A percentile compares a stretch with the other conserved stretches of the same genome.
Evolutionary conservation across 2,797 vertebrate genomes (phyloP).

Genomic region (Sternotherus odoratus): DNA sequence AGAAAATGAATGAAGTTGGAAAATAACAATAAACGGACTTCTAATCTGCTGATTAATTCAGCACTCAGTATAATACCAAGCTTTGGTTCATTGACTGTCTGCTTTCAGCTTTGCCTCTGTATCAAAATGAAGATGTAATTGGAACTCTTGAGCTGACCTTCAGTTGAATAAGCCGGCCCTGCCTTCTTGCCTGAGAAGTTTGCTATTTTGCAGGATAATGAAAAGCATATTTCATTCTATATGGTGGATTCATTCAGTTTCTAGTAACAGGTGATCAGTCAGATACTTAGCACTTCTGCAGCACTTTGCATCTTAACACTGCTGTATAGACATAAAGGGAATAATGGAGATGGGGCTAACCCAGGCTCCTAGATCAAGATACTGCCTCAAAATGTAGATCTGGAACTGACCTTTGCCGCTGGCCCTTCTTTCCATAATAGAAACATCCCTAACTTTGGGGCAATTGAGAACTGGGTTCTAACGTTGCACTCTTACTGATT

Average conservation of each 20-base stretch:
- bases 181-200: constrained; percentile 10
- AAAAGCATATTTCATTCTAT: constrained; percentile 12
- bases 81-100: constrained; percentile 9
- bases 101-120: background rate
- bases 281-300: background rate
- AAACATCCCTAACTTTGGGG: background rate
- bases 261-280: constrained; percentile 6
- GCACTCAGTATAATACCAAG: background rate
- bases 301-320: background rate
- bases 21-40: background rate
- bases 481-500: background rate
- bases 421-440: background rate
- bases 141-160: constrained; percentile 12
- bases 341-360: constrained; percentile 8
- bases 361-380: background rate
- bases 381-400: background rate
- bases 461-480: background rate
- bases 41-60: background rate
- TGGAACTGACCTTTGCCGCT: background rate
- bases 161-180: background rate
- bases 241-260: background rate
- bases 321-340: background rate
- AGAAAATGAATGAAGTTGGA: background rate
- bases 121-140: constrained; percentile 27
- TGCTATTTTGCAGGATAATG: background rate